A percentile compares a stretch with the other conserved stretches of the same genome.
phyloP scores from a whole-genome alignment of 2,797 vertebrate genomes.

The Danio tinwini region DNA sequence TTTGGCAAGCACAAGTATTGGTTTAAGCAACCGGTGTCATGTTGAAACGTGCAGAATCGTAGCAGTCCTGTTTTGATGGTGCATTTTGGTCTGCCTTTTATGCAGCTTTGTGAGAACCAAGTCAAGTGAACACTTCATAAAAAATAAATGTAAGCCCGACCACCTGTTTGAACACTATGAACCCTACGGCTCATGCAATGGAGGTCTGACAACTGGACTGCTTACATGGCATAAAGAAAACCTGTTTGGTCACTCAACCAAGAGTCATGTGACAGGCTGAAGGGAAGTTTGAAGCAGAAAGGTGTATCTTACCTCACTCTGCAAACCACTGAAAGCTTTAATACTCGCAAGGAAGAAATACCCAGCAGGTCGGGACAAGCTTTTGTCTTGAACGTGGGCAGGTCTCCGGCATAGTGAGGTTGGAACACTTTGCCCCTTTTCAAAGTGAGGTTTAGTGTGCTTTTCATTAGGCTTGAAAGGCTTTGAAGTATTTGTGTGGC shows the following conservation, averaged over 20 bases:
- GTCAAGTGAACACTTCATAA: constrained; percentile 12
- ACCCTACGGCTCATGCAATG: constrained; percentile 1
- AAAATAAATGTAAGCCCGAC: background rate
- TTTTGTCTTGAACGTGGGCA: constrained; percentile 49
- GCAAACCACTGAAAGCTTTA: constrained; percentile 38
- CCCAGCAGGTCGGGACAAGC: constrained; percentile 59
- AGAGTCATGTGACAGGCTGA: constrained; percentile 49
- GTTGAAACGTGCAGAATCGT: constrained; percentile 21
- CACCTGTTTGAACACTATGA: constrained; percentile 45
- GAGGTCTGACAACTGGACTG: constrained; percentile 47
- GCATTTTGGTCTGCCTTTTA: background rate
- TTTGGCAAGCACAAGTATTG: background rate
- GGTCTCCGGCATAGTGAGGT: background rate
- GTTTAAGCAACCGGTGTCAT: constrained; percentile 27
- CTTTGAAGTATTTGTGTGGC: constrained; percentile 31
- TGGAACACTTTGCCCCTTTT: background rate
- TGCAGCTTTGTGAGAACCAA: background rate
- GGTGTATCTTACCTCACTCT: constrained; percentile 42
- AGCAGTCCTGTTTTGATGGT: background rate
- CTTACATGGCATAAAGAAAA: constrained; percentile 47
- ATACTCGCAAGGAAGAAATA: constrained; percentile 29
- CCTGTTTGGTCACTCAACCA: constrained; percentile 58
- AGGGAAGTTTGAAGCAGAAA: constrained; percentile 30
- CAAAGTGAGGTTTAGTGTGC: background rate
- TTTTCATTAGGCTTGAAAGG: constrained; percentile 11